A percentile compares a stretch with the other conserved stretches of the same genome.
Evolutionary conservation across 2,113 vertebrate genomes (phyloP).

Genomic region (Tetrax tetrax): DNA sequence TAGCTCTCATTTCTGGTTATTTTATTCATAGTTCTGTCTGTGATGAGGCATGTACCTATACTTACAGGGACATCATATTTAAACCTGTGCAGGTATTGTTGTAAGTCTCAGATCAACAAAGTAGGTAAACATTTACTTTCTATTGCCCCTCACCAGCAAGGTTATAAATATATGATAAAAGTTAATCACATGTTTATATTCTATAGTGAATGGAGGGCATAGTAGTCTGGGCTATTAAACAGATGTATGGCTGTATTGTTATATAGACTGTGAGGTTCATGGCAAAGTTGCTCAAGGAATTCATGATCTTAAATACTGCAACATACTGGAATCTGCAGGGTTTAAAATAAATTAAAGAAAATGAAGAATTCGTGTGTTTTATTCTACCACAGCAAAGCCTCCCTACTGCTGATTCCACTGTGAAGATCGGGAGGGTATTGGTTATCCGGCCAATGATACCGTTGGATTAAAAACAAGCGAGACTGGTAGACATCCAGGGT

Average conservation of each 20-base stretch:
- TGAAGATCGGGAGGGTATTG: conserved; percentile 43
- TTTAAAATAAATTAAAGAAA: conserved; percentile 45
- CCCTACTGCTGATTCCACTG: conserved; percentile 1
- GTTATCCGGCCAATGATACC: conserved; percentile 63
- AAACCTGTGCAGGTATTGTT: not conserved
- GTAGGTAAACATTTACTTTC: not conserved
- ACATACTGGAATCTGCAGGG: not conserved
- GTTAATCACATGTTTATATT: not conserved
- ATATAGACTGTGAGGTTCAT: not conserved
- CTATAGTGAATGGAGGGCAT: not conserved
- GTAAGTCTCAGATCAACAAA: not conserved
- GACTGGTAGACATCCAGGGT: conserved; percentile 71
- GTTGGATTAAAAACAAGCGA: conserved; percentile 72
- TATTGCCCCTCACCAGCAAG: not conserved
- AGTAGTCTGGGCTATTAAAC: not conserved
- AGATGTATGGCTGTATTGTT: not conserved
- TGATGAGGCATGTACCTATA: not conserved
- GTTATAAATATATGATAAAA: not conserved
- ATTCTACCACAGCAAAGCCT: not conserved
- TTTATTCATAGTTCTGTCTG: conserved; percentile 40
- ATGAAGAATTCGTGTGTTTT: not conserved
- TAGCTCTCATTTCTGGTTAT: conserved; percentile 2
- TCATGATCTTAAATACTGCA: not conserved
- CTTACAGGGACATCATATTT: not conserved
- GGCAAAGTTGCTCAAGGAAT: not conserved